A percentile compares a stretch with the other conserved stretches of the same genome.
Evolutionary conservation across 2,888 invertebrate species (phyloP).

Genomic region (Epinotia bilunana): DNA sequence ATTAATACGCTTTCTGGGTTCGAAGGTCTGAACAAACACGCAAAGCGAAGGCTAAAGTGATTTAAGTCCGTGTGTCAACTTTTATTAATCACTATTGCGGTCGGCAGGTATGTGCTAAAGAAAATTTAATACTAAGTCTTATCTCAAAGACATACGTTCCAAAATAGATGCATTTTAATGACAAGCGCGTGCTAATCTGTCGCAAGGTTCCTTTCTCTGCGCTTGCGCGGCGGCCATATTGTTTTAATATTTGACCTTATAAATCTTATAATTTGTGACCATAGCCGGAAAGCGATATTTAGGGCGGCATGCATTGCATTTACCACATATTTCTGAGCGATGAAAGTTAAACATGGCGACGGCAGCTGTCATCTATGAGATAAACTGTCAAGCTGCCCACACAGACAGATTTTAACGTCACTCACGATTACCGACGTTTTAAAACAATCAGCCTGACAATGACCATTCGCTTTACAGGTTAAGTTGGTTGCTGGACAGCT

Average conservation of each 20-base stretch:
- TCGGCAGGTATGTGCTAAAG: not conserved
- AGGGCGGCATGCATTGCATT: not conserved
- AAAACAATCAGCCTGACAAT: too few relatives aligned
- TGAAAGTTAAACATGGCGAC: too few relatives aligned
- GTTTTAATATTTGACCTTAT: conserved; percentile 17
- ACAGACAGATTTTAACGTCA: too few relatives aligned
- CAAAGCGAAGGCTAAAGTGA: not conserved
- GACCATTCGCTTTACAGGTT: too few relatives aligned
- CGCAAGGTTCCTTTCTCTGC: conserved; percentile 27
- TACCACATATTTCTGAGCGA: too few relatives aligned
- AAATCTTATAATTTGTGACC: not conserved
- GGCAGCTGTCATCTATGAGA: too few relatives aligned
- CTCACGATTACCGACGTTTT: too few relatives aligned
- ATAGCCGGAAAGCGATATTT: not conserved
- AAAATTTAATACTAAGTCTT: not conserved
- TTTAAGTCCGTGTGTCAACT: not conserved
- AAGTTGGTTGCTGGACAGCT: too few relatives aligned
- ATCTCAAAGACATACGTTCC: not conserved
- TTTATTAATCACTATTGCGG: not conserved
- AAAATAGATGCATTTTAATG: not conserved
- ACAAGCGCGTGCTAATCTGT: not conserved
- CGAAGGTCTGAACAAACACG: not conserved
- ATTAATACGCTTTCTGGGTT: not conserved
- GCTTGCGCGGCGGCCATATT: conserved; percentile 1
- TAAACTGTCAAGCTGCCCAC: too few relatives aligned